Evolutionary conservation across 2,797 vertebrate genomes (phyloP).

Genomic region (Hyperoplus immaculatus): DNA sequence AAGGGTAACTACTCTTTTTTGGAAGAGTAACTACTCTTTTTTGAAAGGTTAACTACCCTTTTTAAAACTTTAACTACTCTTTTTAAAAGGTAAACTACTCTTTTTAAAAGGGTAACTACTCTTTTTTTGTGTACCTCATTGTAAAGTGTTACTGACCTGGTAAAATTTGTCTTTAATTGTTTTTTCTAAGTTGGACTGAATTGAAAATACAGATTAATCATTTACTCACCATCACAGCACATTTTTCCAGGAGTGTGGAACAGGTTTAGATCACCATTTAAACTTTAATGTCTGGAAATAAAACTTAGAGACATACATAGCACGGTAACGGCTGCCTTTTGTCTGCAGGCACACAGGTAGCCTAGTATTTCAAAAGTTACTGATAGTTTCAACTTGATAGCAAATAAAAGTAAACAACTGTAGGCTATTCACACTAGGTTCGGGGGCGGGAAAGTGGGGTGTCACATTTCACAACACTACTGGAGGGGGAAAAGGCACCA

Average conservation of each 20-base stretch:
- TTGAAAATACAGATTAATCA: not conserved
- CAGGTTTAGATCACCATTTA: not conserved
- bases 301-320: not conserved
- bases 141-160: no score
- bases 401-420: not conserved
- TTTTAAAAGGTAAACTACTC: no score
- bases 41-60: no score
- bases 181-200: not conserved
- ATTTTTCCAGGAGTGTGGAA: not conserved
- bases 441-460: not conserved
- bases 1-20: no score
- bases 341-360: not conserved
- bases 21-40: no score
- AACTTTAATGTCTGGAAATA: not conserved
- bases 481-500: constrained; percentile 9
- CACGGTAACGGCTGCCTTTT: not conserved
- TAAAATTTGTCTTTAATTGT: no score
- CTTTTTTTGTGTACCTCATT: no score
- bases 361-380: not conserved
- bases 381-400: no score
- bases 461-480: constrained; percentile 57
- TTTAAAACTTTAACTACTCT: no score
- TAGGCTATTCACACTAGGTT: not conserved
- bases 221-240: not conserved
- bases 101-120: no score